These are phyloP conservation scores for Agrochola litura DNA, from an alignment of 2,888 invertebrate species.

Conservation along the genomic window DNA sequence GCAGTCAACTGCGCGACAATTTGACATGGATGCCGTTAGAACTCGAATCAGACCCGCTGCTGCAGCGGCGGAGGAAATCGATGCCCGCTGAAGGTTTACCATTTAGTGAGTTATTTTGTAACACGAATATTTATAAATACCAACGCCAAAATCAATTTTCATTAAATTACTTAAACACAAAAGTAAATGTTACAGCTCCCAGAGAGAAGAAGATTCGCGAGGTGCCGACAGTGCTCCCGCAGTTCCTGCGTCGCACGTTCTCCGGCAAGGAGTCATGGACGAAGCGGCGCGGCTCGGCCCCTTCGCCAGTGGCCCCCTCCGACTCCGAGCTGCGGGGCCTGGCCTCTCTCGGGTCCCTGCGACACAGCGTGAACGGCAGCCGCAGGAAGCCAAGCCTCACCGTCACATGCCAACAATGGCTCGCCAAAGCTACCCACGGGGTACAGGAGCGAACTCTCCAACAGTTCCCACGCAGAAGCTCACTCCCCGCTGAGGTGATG, in stretches of 20 bases:
- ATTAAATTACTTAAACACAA: not conserved
- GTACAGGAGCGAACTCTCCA: conserved; percentile 70
- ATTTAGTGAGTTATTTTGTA: conserved; percentile 69
- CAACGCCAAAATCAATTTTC: not conserved
- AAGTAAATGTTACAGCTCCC: conserved; percentile 67
- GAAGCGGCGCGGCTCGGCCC: conserved; percentile 82
- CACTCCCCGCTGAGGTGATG: conserved; percentile 88
- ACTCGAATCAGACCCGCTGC: conserved; percentile 70
- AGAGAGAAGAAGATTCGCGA: conserved; percentile 80
- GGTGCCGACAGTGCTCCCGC: conserved; percentile 72
- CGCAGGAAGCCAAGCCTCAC: conserved; percentile 74
- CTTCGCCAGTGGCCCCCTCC: conserved; percentile 76
- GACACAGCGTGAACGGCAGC: conserved; percentile 76
- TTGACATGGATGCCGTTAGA: conserved; percentile 74
- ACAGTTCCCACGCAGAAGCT: conserved; percentile 78
- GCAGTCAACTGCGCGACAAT: conserved; percentile 81
- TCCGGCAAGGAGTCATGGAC: conserved; percentile 76
- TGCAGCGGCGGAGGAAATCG: conserved; percentile 78
- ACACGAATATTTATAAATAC: not conserved
- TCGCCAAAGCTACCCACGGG: conserved; percentile 72
- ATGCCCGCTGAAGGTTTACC: conserved; percentile 78
- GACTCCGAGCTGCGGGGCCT: conserved; percentile 78
- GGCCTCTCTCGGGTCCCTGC: conserved; percentile 66
- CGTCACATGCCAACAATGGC: conserved; percentile 79
- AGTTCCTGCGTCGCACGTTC: conserved; percentile 76